Percentiles rank a stretch among this genome's conserved stretches.
Conservation (phyloP, 2,888 invertebrate genomes). For the Scotopteryx bipunctaria region DNA sequence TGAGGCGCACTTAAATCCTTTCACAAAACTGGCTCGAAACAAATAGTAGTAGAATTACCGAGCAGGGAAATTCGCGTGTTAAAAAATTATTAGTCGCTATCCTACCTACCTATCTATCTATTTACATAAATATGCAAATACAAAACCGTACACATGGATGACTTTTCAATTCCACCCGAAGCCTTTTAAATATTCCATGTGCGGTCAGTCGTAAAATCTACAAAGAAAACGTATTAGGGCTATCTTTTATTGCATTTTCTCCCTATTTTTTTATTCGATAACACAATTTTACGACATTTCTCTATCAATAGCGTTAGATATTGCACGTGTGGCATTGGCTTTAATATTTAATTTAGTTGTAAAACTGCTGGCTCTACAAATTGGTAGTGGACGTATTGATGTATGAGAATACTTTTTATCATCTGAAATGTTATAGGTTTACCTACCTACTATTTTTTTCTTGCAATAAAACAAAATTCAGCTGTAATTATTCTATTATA, state of each 20-base stretch:
- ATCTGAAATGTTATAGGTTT: too few species aligned
- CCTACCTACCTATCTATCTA: conserved; percentile 29
- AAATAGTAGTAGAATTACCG: too few species aligned
- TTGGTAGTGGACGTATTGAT: neutral
- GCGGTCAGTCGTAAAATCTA: conserved; percentile 79
- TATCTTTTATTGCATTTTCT: conserved; percentile 77
- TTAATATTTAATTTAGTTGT: conserved; percentile 38
- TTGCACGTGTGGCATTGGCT: conserved; percentile 24
- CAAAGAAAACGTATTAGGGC: conserved; percentile 79
- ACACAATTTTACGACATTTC: conserved; percentile 61
- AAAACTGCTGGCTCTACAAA: conserved; percentile 15
- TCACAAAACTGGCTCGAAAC: too few species aligned
- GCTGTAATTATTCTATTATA: too few species aligned
- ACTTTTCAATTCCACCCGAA: conserved; percentile 68
- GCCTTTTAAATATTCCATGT: conserved; percentile 81
- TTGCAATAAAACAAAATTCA: too few species aligned
- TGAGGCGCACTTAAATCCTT: too few species aligned
- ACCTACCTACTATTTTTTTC: too few species aligned
- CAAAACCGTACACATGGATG: conserved; percentile 62
- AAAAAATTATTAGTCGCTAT: too few species aligned
- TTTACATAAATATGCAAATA: conserved; percentile 59
- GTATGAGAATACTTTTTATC: too few species aligned
- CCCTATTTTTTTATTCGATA: conserved; percentile 59
- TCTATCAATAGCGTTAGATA: conserved; percentile 53
- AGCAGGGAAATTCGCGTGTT: too few species aligned